Evolutionary conservation across 2,888 invertebrate species (phyloP).

Genomic region (Parapristionchus giblindavisi): DNA sequence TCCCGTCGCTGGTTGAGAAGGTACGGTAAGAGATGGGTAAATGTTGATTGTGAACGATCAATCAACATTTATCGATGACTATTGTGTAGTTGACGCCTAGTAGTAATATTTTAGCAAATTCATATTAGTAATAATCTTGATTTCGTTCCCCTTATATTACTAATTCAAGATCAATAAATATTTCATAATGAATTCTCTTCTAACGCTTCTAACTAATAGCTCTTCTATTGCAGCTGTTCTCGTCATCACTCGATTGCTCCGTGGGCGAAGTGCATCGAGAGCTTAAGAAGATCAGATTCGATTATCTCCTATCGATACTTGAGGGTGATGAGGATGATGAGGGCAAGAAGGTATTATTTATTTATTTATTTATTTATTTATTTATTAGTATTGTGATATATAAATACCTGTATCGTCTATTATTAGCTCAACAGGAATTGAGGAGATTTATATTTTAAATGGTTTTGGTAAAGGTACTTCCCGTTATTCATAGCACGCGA

Average conservation of each 20-base stretch:
- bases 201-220: background rate
- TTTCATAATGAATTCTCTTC: background rate
- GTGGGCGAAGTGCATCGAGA: conserved; percentile 7
- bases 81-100: too few relatives aligned
- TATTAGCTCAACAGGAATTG: too few relatives aligned
- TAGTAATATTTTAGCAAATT: too few relatives aligned
- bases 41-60: background rate
- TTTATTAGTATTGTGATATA: background rate
- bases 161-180: background rate
- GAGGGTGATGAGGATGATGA: conserved; percentile 4
- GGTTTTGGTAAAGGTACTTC: too few relatives aligned
- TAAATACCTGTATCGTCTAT: too few relatives aligned
- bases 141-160: background rate
- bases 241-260: background rate
- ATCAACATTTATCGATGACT: too few relatives aligned
- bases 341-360: background rate
- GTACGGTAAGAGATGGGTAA: conserved; percentile 3
- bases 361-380: background rate
- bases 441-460: too few relatives aligned
- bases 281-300: conserved; percentile 14
- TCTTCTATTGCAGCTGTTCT: conserved; percentile 25
- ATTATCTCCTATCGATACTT: conserved; percentile 32
- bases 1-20: conserved; percentile 30
- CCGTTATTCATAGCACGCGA: too few relatives aligned
- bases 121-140: too few relatives aligned